A percentile compares a stretch with the other conserved stretches of the same genome.
Evolutionary conservation across 2,113 vertebrate species (phyloP).

Genomic region (Phylloscopus trochiloides): DNA sequence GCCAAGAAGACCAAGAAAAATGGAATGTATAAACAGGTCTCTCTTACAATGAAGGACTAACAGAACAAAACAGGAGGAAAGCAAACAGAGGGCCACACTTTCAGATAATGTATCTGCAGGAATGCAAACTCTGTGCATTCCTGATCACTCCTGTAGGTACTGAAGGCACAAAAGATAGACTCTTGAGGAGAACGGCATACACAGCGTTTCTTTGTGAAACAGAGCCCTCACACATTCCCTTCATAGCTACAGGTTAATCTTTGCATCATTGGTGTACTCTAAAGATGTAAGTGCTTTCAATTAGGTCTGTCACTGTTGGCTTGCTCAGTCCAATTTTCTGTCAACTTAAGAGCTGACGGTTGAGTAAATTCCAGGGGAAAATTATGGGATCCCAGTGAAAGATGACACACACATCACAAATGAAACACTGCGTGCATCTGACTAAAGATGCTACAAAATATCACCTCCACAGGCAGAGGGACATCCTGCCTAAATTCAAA

Average conservation of each 20-base stretch:
- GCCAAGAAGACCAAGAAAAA: conserved; percentile 55
- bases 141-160: conserved; percentile 36
- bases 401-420: neutral
- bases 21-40: conserved; percentile 57
- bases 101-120: conserved; percentile 33
- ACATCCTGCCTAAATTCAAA: neutral
- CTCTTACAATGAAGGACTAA: conserved; percentile 15
- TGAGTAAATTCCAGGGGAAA: neutral
- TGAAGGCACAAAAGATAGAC: conserved; percentile 32
- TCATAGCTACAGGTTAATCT: conserved; percentile 13
- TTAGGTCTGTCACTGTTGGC: neutral
- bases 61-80: conserved; percentile 28
- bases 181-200: neutral
- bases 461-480: neutral
- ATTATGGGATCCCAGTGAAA: neutral
- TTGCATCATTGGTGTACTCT: neutral
- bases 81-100: conserved; percentile 35
- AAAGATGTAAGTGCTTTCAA: neutral
- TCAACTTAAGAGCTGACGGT: neutral
- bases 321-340: neutral
- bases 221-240: neutral
- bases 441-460: neutral
- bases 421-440: neutral
- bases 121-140: conserved; percentile 41
- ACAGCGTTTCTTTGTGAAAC: conserved; percentile 22